Conservation (phyloP, 2,888 invertebrate genomes). For the Caenorhabditis angaria region DNA sequence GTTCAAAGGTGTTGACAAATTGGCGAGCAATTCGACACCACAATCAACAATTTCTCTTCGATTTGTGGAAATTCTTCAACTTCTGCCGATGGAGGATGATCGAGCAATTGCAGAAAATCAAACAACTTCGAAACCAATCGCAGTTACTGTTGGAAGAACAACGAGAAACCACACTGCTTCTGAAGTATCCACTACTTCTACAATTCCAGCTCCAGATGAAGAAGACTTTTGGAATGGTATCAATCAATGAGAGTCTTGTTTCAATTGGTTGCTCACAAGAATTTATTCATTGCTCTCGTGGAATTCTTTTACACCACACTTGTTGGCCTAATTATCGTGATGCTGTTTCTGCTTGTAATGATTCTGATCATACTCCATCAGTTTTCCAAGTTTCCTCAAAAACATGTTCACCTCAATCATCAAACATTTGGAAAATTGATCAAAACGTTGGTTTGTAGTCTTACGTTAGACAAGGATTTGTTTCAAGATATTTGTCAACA, state of each 20-base stretch:
- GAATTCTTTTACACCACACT: constrained; percentile 13
- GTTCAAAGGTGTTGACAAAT: constrained; percentile 44
- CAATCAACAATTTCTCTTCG: constrained; percentile 23
- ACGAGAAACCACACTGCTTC: too few relatives aligned
- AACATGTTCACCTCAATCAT: background rate
- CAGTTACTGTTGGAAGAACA: constrained; percentile 7
- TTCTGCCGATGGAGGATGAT: background rate
- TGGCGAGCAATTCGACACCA: constrained; percentile 45
- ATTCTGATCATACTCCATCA: background rate
- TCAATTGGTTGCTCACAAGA: constrained; percentile 36
- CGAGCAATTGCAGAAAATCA: background rate
- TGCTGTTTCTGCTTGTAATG: constrained; percentile 18
- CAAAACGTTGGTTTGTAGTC: constrained; percentile 14
- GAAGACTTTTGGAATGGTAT: background rate
- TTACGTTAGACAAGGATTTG: constrained; percentile 36
- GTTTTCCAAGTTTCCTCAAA: background rate
- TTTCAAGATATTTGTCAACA: constrained; percentile 12
- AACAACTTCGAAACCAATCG: constrained; percentile 2
- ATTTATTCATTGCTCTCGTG: constrained; percentile 33
- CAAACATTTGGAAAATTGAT: constrained; percentile 14
- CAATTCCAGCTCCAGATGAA: background rate
- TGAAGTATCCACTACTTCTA: background rate
- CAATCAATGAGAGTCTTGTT: constrained; percentile 9
- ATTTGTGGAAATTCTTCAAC: constrained; percentile 17
- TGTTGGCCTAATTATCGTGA: constrained; percentile 19